Base-by-base conservation (phyloP, 2,113 vertebrate species). In the Nothocercus nigrocapillus region DNA sequence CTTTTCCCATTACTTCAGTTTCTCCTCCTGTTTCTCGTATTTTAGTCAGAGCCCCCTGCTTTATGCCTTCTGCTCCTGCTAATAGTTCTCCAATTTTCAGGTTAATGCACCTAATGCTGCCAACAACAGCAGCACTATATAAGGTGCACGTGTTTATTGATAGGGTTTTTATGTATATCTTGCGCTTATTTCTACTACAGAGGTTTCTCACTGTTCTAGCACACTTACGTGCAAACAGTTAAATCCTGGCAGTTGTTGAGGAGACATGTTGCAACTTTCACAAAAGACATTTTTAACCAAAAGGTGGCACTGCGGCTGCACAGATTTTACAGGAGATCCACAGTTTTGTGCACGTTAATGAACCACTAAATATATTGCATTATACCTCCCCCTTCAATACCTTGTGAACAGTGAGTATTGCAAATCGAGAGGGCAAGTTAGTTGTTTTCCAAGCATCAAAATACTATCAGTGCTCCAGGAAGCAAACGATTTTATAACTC, bases 241-340 rank as follows among this genome's bases (percentile, higher is more conserved):
- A 67, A 66, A 49, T 74, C 51, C 17, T 7, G 20, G 40, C 75
- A 56, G 28, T 27, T 58, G 63, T 1, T 53, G 53, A 32, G 72
- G 51, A 21, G 51, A 49, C 40, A 51, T 7, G 44, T 1, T 82
- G 82, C 30, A 45, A 16, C 30, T 91, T 47, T 73, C 67, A 59
- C 2, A 16, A 88, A 75, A 94, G 92, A 68, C 17, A 17, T 92
- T 97, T 54, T 96, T 86, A 95, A 92, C 98, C 98, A 96, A 98
- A 98, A 98, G 98, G 97, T 98, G 98, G 98, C 98, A 96, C 96
- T 98, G 94, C 94, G 90, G 95, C 94, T 95, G 93, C 97, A 95
- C 7, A 82, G 91, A 95, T 85, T 56, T 61, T 68, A 27, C 77
- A 54, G 56, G 5, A n/a, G 32, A 15, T 13, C 61, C 64, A 49